These are phyloP conservation scores for Scomberomorus guttatus DNA, from an alignment of 2,797 vertebrate species.

Conservation along the genomic window DNA sequence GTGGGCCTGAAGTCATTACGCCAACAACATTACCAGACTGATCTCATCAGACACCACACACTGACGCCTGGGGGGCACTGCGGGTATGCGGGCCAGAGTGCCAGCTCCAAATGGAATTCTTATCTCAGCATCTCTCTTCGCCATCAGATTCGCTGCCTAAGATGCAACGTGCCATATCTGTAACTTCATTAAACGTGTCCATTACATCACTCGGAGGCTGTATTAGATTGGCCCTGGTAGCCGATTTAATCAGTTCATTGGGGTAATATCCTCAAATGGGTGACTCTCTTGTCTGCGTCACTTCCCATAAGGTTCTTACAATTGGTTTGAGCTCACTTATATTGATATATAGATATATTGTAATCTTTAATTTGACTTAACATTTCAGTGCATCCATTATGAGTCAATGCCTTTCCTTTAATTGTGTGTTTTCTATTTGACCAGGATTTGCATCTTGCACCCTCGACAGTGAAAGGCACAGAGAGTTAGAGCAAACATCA, in stretches of 20 bases:
- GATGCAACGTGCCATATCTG: conserved; percentile 65
- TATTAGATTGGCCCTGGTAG: conserved; percentile 69
- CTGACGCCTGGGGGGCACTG: conserved; percentile 53
- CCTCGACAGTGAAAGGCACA: conserved; percentile 3
- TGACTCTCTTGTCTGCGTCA: conserved; percentile 41
- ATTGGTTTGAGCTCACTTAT: conserved; percentile 35
- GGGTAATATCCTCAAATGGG: conserved; percentile 62
- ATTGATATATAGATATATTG: background rate
- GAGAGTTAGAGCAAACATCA: conserved; percentile 40
- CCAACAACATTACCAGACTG: conserved; percentile 75
- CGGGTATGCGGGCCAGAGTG: conserved; percentile 35
- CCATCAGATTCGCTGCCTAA: conserved; percentile 64
- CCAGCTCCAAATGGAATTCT: conserved; percentile 73
- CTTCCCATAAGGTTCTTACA: conserved; percentile 26
- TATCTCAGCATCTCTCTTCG: conserved; percentile 71
- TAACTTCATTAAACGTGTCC: conserved; percentile 79
- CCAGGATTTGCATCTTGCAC: conserved; percentile 8
- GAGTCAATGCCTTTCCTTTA: background rate
- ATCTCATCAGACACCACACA: conserved; percentile 74
- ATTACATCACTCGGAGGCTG: conserved; percentile 78
- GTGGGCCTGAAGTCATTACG: conserved; percentile 65
- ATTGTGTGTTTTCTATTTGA: conserved; percentile 34
- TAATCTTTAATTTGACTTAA: conserved; percentile 9
- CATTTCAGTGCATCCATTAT: conserved; percentile 20
- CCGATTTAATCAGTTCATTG: conserved; percentile 74